A percentile compares a stretch with the other conserved stretches of the same genome.
Conservation (phyloP, 2,888 invertebrate genomes). For the Clitarchus hookeri region DNA sequence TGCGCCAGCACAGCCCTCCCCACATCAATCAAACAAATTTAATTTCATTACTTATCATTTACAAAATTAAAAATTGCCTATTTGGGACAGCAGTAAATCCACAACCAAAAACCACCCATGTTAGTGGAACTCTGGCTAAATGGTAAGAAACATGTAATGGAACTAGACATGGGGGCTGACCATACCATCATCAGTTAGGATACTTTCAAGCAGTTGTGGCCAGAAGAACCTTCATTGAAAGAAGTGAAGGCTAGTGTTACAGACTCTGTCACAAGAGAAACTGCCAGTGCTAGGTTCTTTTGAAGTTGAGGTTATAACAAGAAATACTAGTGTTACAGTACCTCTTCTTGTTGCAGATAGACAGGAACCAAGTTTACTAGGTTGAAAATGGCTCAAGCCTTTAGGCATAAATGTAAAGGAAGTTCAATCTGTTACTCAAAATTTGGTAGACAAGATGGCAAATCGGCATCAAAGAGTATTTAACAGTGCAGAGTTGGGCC, state of each 20-base stretch:
- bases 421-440: neutral
- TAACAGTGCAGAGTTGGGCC: neutral
- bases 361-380: neutral
- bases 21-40: no score
- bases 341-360: neutral
- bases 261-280: neutral
- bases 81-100: neutral
- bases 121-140: neutral
- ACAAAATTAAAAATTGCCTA: no score
- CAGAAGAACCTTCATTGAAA: neutral
- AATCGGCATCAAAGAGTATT: neutral
- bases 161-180: neutral
- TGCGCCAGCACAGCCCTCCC: no score
- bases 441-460: neutral
- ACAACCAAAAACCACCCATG: neutral
- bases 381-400: neutral
- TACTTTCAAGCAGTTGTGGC: neutral
- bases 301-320: neutral
- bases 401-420: neutral
- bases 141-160: no score
- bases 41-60: no score
- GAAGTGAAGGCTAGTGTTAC: neutral
- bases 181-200: neutral
- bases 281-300: neutral
- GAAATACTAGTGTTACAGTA: neutral